These are phyloP conservation scores for Ennomos erosarius DNA, from an alignment of 2,888 invertebrate species.

Conservation along the genomic window DNA sequence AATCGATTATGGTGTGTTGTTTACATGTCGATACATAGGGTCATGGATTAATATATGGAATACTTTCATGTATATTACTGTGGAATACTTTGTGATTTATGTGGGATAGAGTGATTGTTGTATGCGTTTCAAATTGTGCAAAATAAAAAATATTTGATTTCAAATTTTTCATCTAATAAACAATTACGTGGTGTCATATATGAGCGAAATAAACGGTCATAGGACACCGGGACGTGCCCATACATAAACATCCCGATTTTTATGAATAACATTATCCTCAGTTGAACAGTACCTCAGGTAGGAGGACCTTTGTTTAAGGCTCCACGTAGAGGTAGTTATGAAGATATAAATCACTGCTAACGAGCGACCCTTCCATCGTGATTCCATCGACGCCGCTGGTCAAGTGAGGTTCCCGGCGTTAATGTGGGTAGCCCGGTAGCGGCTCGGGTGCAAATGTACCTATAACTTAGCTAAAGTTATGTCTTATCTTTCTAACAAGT, in stretches of 20 bases:
- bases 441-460: slow-evolving; percentile 19
- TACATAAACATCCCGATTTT: slow-evolving; percentile 28
- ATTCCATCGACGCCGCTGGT: slow-evolving; percentile 32
- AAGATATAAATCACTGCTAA: slow-evolving; percentile 40
- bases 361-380: slow-evolving; percentile 38
- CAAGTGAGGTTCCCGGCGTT: slow-evolving; percentile 29
- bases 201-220: too few species aligned
- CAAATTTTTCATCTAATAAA: too few species aligned
- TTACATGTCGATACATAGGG: too few species aligned
- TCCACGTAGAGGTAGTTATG: slow-evolving; percentile 24
- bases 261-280: slow-evolving; percentile 29
- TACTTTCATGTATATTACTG: too few species aligned
- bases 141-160: too few species aligned
- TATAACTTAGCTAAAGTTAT: slow-evolving; percentile 17
- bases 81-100: too few species aligned
- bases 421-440: slow-evolving; percentile 28
- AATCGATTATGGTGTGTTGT: too few species aligned
- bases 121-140: too few species aligned
- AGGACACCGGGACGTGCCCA: slow-evolving; percentile 4
- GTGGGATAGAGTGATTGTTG: too few species aligned
- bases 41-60: too few species aligned
- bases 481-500: slow-evolving; percentile 21
- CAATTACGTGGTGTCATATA: too few species aligned
- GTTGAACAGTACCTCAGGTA: slow-evolving; percentile 19
- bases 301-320: slow-evolving; percentile 22